phyloP scores from a whole-genome alignment of 2,797 vertebrate species.

The Sebastes oblongus region DNA sequence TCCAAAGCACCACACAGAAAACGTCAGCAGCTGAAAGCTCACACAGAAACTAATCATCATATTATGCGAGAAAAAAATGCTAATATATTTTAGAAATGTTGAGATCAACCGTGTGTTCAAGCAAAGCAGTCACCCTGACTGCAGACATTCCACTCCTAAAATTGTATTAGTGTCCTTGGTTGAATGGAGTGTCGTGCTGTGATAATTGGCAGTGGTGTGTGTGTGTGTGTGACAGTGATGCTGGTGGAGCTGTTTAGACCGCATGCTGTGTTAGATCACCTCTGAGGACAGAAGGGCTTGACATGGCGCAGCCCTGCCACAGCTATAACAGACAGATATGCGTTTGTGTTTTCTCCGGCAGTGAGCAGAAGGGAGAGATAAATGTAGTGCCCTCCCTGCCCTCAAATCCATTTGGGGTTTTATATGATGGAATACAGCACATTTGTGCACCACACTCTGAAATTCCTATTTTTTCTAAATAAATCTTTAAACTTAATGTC shows the following conservation, averaged over 20 bases:
- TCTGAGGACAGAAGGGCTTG: conserved; percentile 39
- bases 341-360: background rate
- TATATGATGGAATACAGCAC: background rate
- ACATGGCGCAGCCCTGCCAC: background rate
- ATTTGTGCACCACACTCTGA: too few relatives aligned
- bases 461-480: background rate
- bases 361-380: background rate
- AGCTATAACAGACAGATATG: background rate
- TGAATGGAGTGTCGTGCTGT: conserved; percentile 1
- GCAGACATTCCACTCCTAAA: background rate
- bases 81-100: background rate
- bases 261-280: conserved; percentile 16
- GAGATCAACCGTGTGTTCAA: background rate
- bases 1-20: background rate
- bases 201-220: background rate
- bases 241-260: background rate
- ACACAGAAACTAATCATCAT: background rate
- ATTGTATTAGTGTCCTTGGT: background rate
- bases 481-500: background rate
- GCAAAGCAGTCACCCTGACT: background rate
- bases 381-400: background rate
- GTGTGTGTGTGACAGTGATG: background rate
- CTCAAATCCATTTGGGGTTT: background rate
- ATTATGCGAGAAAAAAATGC: background rate
- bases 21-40: background rate